Base-by-base conservation (phyloP, 2,797 vertebrate species). In the Sphenodon punctatus region DNA sequence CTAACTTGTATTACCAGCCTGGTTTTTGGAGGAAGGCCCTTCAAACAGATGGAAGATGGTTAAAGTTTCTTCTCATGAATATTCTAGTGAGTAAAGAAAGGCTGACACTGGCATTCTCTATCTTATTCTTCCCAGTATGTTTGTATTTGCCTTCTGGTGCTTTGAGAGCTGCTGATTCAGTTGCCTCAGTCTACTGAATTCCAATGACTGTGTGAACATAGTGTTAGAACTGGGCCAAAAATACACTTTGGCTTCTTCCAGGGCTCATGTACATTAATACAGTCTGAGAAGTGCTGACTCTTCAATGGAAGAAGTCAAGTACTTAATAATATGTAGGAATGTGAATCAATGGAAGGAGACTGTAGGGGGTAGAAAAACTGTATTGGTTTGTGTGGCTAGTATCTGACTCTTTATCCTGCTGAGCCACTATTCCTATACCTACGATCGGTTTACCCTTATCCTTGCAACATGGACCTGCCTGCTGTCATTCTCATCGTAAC, bases 11-110 rank as follows among this genome's bases (percentile, higher is more conserved):
- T 10, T 19, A 32, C 12, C 30, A 67, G 51, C n/a, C 25, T 1
- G 38, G 69, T 88, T 1, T 2, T 4, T 4, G 84, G 80, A 46
- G 25, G 42, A 1, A 0, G 30, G 10, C 5, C 85, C 87, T 67
- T 36, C 64, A 79, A 64, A 27, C 7, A 41, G 53, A 58, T 11
- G 3, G 3, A 67, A 65, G 6, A 5, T 5, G 10, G 27, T 71
- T 61, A 38, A n/a, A 58, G 45, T 22, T 67, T 2, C 8, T 86
- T 85, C 51, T 56, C 61, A 42, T 86, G 90, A 82, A 36, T 84
- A 87, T 86, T 78, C 75, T n/a, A n/a, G n/a, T n/a, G n/a, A n/a
- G n/a, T n/a, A n/a, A n/a, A n/a, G n/a, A n/a, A n/a, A n/a, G n/a
- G n/a, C n/a, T n/a, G n/a, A n/a, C 61, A 45, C 11, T 14, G 34